phyloP scores from a whole-genome alignment of 2,113 vertebrate species.

The Collichthys lucidus region DNA sequence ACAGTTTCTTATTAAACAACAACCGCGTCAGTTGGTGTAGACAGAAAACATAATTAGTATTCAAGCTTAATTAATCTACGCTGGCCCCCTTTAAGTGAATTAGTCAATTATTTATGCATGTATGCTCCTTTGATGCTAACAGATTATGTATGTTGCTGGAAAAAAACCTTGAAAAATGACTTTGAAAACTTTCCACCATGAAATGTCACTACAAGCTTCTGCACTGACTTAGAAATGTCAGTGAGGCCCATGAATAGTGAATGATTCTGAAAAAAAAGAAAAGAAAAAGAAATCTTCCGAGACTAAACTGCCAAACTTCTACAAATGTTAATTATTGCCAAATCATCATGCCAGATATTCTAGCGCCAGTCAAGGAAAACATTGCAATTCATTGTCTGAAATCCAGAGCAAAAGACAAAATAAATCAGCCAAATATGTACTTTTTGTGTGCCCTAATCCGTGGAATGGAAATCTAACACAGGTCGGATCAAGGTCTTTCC shows the following conservation, averaged over 20 bases:
- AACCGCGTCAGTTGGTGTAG: slow-evolving; percentile 80
- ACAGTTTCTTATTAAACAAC: slow-evolving; percentile 84
- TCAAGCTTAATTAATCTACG: slow-evolving; percentile 87
- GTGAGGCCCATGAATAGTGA: slow-evolving; percentile 85
- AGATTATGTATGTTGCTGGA: slow-evolving; percentile 86
- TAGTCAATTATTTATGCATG: slow-evolving; percentile 88
- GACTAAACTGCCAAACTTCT: slow-evolving; percentile 25
- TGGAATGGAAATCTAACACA: slow-evolving; percentile 89
- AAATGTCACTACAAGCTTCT: slow-evolving; percentile 80
- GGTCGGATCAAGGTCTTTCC: slow-evolving; percentile 88
- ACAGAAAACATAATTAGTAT: slow-evolving; percentile 89
- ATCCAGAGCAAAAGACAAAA: slow-evolving; percentile 80
- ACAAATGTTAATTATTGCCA: slow-evolving; percentile 39
- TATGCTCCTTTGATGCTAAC: slow-evolving; percentile 88
- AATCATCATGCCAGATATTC: slow-evolving; percentile 48
- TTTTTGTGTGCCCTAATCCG: slow-evolving; percentile 89
- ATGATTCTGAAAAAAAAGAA: slow-evolving; percentile 60
- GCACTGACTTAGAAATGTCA: slow-evolving; percentile 79
- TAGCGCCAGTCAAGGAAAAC: slow-evolving; percentile 80
- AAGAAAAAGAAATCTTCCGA: not conserved
- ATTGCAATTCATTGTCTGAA: slow-evolving; percentile 72
- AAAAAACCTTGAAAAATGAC: slow-evolving; percentile 82
- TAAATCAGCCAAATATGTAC: slow-evolving; percentile 89
- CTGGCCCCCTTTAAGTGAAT: slow-evolving; percentile 87
- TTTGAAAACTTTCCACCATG: slow-evolving; percentile 82